These are phyloP conservation scores for Apantesis nais DNA, from an alignment of 2,888 invertebrate genomes.

Conservation along the genomic window DNA sequence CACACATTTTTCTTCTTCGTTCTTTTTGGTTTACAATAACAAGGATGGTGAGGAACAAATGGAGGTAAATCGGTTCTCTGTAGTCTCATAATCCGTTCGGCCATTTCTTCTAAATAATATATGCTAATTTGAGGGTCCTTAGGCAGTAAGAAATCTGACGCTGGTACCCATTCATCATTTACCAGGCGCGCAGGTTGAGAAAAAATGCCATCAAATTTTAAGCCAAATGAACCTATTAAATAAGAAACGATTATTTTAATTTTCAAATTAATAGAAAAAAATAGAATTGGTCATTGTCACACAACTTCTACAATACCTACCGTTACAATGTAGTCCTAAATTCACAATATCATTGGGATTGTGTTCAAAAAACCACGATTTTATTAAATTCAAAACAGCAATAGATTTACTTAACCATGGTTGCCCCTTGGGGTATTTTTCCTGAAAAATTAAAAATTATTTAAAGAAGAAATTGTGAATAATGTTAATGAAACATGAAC, in stretches of 20 bases:
- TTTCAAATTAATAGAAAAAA: not conserved
- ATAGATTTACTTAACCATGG: constrained; percentile 60
- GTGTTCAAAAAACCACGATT: constrained; percentile 78
- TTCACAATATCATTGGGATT: constrained; percentile 75
- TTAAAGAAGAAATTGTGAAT: not conserved
- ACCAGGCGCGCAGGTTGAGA: constrained; percentile 84
- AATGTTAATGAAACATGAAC: too few relatives aligned
- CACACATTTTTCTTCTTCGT: constrained; percentile 50
- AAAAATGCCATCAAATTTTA: constrained; percentile 81
- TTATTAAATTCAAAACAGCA: constrained; percentile 77
- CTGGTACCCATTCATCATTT: constrained; percentile 78
- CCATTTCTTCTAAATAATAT: constrained; percentile 68
- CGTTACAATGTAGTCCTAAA: constrained; percentile 84
- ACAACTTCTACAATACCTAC: constrained; percentile 51
- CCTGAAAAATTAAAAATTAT: constrained; percentile 22
- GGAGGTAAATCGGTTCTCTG: constrained; percentile 59
- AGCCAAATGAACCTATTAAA: constrained; percentile 80
- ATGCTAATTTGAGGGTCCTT: constrained; percentile 70
- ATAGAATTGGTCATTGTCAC: not conserved
- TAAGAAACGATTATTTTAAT: constrained; percentile 28
- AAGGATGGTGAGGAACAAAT: constrained; percentile 56
- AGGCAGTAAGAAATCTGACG: constrained; percentile 64
- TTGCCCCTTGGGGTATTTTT: constrained; percentile 16
- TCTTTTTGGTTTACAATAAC: constrained; percentile 58
- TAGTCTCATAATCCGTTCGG: constrained; percentile 59